Conservation (phyloP, 2,113 vertebrate genomes). For the Lichenostomus cassidix region DNA sequence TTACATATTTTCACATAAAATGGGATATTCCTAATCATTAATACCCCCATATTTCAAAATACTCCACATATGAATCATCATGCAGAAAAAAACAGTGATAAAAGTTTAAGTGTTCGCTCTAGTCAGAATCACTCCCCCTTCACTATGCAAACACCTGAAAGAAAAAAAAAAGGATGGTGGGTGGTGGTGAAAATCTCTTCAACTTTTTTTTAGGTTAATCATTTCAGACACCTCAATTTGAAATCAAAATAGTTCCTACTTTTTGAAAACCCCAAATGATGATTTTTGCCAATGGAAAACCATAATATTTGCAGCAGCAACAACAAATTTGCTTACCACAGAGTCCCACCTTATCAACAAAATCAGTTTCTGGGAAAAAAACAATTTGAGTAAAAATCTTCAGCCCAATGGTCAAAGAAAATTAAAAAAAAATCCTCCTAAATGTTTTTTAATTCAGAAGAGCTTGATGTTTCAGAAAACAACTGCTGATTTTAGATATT, state of each 20-base stretch:
- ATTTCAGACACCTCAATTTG: neutral
- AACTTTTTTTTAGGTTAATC: neutral
- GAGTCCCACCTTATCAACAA: neutral
- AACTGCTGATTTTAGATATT: neutral
- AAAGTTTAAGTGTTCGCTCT: neutral
- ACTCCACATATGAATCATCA: neutral
- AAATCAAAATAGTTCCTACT: neutral
- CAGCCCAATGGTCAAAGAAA: neutral
- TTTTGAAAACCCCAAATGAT: neutral
- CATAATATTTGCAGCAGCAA: neutral
- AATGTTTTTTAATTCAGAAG: neutral
- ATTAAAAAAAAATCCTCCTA: neutral
- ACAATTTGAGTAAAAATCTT: neutral
- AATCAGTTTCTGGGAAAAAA: neutral
- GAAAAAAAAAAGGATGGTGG: neutral
- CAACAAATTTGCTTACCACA: neutral
- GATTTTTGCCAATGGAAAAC: neutral
- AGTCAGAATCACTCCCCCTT: neutral
- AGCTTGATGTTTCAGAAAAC: neutral
- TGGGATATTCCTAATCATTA: neutral
- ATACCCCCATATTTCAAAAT: neutral
- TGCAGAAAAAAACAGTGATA: neutral
- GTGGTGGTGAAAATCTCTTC: neutral
- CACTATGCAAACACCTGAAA: neutral
- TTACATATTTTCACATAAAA: neutral